Evolutionary conservation across 1,140 invertebrate species (phyloP), one percentile per base, ranked within the genome.

Genomic region (Hylaeus volcanicus): DNA sequence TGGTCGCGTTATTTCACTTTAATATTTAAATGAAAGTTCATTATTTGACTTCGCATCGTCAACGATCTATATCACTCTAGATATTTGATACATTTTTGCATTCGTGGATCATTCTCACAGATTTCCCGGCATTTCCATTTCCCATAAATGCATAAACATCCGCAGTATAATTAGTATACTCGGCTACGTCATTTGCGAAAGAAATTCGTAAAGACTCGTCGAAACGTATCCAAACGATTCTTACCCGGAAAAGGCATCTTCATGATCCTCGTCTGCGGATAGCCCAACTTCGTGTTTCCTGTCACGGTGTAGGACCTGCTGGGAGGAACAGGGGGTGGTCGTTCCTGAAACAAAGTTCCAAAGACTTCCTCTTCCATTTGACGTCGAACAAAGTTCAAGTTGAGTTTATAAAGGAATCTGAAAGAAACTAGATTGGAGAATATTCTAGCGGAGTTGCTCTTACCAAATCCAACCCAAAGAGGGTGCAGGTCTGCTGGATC

Each of bases 181-280:
- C 26, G 26, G 26, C 26, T 26, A 26, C 26, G 26, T 26, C 26
- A 26, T 26, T 26, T 26, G 26, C 26, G 26, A 26, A 26, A 26
- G 26, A 26, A 26, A 26, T 26, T 26, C 26, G 26, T 26, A 26
- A 26, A 26, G 26, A 26, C 26, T 26, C 26, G 26, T 26, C 26
- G 26, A 26, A 26, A 26, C 26, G 26, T 26, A 26, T 26, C 26
- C 26, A 26, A 26, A 26, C 11, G n/a, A 15, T 60, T 78, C 86
- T 91, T 93, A 96, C 96, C 96, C 91, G 96, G 96, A 94, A 96
- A 99, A 82, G 97, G 96, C 94, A 96, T 96, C 92, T 98, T 97
- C 97, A 98, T 98, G 43, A 97, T 94, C 89, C 98, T 95, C 73
- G 96, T 97, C 93, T 99, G 98, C 53, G 98, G 98, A 94, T 98